Percentiles rank a stretch among this genome's conserved stretches.
Conservation (phyloP, 2,888 invertebrate genomes). For the Maniola hyperantus region DNA sequence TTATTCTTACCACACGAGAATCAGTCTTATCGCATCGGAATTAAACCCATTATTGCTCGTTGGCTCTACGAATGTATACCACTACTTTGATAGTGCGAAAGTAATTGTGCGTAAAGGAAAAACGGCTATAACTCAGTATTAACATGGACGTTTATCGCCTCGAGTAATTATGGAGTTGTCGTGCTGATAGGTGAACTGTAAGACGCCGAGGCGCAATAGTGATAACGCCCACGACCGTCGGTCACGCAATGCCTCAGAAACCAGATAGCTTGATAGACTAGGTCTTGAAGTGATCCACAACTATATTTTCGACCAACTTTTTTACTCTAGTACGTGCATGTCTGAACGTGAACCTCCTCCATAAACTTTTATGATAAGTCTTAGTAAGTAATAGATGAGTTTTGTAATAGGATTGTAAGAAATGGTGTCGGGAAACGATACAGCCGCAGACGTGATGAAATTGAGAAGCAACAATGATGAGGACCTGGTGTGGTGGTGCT, state of each 20-base stretch:
- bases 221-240: conserved; percentile 47
- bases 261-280: conserved; percentile 40
- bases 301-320: not conserved
- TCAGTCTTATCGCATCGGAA: conserved; percentile 6
- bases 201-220: conserved; percentile 45
- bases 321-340: not conserved
- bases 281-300: conserved; percentile 34
- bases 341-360: too few relatives aligned
- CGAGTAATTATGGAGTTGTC: conserved; percentile 25
- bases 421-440: too few relatives aligned
- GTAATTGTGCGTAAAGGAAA: conserved; percentile 32
- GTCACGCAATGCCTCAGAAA: conserved; percentile 45
- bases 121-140: conserved; percentile 27
- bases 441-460: too few relatives aligned
- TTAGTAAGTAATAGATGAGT: too few relatives aligned
- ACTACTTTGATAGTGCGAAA: conserved; percentile 29
- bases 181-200: conserved; percentile 22
- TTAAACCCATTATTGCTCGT: conserved; percentile 21
- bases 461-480: too few relatives aligned
- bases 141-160: conserved; percentile 35
- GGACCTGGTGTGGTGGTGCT: too few relatives aligned
- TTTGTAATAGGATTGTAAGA: too few relatives aligned
- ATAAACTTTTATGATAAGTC: too few relatives aligned
- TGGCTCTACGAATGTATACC: conserved; percentile 26
- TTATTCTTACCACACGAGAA: conserved; percentile 23